Evolutionary conservation across 1,140 invertebrate genomes (phyloP), one percentile per base, ranked within the genome.

Genomic region (Drosophila leontia): DNA sequence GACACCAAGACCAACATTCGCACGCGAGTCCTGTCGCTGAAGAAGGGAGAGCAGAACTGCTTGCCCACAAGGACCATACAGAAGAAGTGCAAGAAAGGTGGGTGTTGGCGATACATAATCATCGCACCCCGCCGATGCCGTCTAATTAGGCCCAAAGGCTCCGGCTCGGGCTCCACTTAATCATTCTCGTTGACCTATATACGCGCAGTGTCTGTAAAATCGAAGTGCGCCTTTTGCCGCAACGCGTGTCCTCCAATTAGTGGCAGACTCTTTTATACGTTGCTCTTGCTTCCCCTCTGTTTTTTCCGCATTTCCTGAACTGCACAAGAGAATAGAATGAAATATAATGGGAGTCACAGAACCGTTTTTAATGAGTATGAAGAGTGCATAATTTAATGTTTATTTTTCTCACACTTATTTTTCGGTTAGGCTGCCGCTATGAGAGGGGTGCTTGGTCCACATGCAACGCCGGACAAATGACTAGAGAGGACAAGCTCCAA

Each of bases 61-160:
- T 95, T 97, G 82, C 94, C 94, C 62, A 96, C 95, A 42, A 97
- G 97, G 93, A 96, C 95, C 15, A 96, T 98, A 75, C 95, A 96
- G 92, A 97, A 97, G 93, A 97, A 97, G 85, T 98, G 97, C 94
- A 98, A 97, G 93, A 97, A 97, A 95, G 95, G 97, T 97, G 94
- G 92, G 75, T 64, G n/a, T 15, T 11, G 13, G 11, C 1, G 8
- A 39, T 64, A 5, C 13, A 32, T 17, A 47, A 47, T 23, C 19
- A 15, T 37, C 23, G 0, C 61, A 35, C 13, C 13, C 55, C 44
- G 17, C 34, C 34, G 17, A 37, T 34, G 55, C 35, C 34, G 47
- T 39, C 34, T 55, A 62, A 62, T 62, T 63, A 42, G 35, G 60
- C 26, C 63, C 42, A 60, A 15, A 37, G 56, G 63, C 19, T 47